These are phyloP conservation scores for Trilocha varians DNA, from an alignment of 2,888 invertebrate genomes.

Conservation along the genomic window DNA sequence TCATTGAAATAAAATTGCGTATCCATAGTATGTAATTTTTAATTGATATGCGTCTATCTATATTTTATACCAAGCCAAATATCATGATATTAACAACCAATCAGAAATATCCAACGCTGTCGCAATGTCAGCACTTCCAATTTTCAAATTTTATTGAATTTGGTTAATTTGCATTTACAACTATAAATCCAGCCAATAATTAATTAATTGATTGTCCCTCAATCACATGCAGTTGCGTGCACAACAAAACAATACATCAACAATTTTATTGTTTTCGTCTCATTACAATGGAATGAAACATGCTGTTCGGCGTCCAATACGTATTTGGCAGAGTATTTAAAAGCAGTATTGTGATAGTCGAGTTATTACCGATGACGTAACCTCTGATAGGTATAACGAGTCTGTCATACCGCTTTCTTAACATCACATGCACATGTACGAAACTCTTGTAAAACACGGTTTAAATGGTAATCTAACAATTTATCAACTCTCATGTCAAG, in stretches of 20 bases:
- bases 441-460: conserved; percentile 3
- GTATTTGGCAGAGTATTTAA: conserved; percentile 8
- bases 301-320: not conserved
- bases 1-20: too few species aligned
- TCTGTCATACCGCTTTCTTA: conserved; percentile 1
- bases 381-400: conserved; percentile 4
- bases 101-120: too few species aligned
- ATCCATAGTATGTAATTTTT: too few species aligned
- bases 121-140: too few species aligned
- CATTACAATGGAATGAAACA: not conserved
- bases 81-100: too few species aligned
- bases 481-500: conserved; percentile 5
- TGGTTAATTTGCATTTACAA: too few species aligned
- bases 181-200: not conserved
- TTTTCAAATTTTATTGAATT: too few species aligned
- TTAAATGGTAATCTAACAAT: conserved; percentile 5
- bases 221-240: not conserved
- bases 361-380: conserved; percentile 19
- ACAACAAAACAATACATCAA: not conserved
- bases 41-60: too few species aligned
- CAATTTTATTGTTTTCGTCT: conserved; percentile 23
- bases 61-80: too few species aligned
- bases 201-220: not conserved
- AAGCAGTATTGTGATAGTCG: conserved; percentile 17
- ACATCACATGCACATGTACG: conserved; percentile 6